Base-by-base conservation (phyloP, 2,113 vertebrate genomes). In the Origma solitaria region DNA sequence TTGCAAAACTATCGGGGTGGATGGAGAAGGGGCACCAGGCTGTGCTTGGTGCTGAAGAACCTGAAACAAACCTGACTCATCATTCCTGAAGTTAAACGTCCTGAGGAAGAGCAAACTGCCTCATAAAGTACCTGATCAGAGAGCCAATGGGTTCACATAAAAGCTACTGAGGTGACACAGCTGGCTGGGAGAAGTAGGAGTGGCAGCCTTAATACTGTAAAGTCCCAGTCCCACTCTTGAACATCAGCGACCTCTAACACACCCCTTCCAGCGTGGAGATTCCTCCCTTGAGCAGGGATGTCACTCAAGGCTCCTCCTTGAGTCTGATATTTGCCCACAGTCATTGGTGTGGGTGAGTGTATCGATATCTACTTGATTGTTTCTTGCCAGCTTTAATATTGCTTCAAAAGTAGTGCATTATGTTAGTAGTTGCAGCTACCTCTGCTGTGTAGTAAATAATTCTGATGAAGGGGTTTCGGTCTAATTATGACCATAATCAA, bases 21-120 rank as follows among this genome's bases (percentile, higher is more conserved):
- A 28, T 31, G 42, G 21, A 6, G 37, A 3, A 9, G 6, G 4
- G 24, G 8, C 3, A 4, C 9, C 8, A 17, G 13, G 13, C 14
- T 3, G 3, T 49, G 25, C 22, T 35, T 25, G 13, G 33, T 42
- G 42, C 35, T 42, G 57, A 88, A 44, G 31, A 57, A 37, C 28
- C 44, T 18, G 14, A 65, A 68, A 23, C 11, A 25, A 37, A 10
- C 14, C 50, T 33, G 12, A 28, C 6, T 19, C 15, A 31, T 35
- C 13, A 28, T 42, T 57, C 25, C 31, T 30, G 8, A 47, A 71
- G 30, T 42, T 56, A 33, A 72, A 80, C 1, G 0, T 27, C 21
- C 11, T 64, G 25, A 27, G 31, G 49, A 71, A 45, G 23, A 60
- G 10, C 37, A 62, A 79, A n/a, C 40, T 15, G 28, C 19, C 28